These are phyloP conservation scores for Epinephelus awoara DNA, from an alignment of 2,797 vertebrate genomes.

Conservation along the genomic window DNA sequence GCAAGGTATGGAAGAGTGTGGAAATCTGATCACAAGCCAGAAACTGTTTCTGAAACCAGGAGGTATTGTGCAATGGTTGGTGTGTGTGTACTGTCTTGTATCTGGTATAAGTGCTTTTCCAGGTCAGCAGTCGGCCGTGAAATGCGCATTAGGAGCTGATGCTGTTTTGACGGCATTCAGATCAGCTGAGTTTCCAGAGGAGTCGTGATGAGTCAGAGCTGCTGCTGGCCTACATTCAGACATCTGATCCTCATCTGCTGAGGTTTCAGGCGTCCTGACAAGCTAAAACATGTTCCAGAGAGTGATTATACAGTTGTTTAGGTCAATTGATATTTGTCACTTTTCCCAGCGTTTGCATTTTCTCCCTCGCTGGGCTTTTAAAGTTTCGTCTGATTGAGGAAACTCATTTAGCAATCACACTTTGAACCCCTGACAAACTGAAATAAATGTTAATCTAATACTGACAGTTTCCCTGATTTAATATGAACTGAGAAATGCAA, in stretches of 20 bases:
- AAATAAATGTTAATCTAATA: not conserved
- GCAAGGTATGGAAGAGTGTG: too few relatives aligned
- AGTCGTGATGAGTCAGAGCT: slow-evolving; percentile 31
- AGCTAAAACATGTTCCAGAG: not conserved
- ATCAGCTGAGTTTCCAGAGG: slow-evolving; percentile 39
- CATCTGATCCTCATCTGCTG: slow-evolving; percentile 21
- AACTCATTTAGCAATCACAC: not conserved
- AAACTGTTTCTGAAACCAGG: not conserved
- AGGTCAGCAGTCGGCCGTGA: slow-evolving; percentile 24
- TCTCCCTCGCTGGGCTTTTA: not conserved
- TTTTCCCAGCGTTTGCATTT: not conserved
- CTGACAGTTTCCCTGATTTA: not conserved
- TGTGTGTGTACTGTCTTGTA: too few relatives aligned
- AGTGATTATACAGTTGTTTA: not conserved
- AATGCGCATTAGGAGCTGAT: not conserved
- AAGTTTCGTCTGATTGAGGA: not conserved
- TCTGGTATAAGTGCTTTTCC: slow-evolving; percentile 6
- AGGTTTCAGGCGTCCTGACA: not conserved
- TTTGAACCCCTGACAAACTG: not conserved
- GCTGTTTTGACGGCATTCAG: not conserved
- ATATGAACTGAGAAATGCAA: not conserved
- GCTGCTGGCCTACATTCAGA: not conserved
- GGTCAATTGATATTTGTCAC: not conserved
- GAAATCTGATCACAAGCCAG: not conserved
- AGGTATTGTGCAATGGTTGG: not conserved